Percentiles rank a stretch among this genome's conserved stretches.
These are phyloP conservation scores for Ranitomeya imitator DNA, from an alignment of 2,113 vertebrate species.

Conservation along the genomic window DNA sequence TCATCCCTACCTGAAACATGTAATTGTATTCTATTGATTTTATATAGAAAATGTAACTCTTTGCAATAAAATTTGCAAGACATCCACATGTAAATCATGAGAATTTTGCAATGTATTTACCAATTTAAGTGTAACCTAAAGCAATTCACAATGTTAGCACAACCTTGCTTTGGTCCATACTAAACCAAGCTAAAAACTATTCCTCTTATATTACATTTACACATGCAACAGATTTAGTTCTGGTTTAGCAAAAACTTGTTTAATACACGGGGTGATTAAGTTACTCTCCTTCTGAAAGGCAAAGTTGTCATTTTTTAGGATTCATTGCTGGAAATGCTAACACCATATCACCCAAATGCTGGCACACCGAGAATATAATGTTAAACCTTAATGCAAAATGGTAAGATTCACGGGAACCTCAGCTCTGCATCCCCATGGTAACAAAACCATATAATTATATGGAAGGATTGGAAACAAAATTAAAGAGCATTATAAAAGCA, in stretches of 20 bases:
- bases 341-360: conserved; percentile 8
- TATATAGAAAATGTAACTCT: no score
- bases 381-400: conserved; percentile 65
- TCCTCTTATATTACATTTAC: no score
- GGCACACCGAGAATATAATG: conserved; percentile 56
- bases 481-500: conserved; percentile 59
- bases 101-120: no score
- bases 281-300: neutral
- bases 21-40: no score
- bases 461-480: conserved; percentile 58
- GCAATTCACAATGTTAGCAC: no score
- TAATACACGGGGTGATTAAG: neutral
- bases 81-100: no score
- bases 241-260: neutral
- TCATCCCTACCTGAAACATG: no score
- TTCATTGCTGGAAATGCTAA: conserved; percentile 1
- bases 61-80: no score
- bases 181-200: no score
- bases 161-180: no score
- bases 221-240: neutral
- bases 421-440: conserved; percentile 71
- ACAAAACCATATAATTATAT: conserved; percentile 69
- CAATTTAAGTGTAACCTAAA: no score
- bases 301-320: conserved; percentile 2
- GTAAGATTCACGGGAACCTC: conserved; percentile 64